phyloP scores from a whole-genome alignment of 1,140 invertebrate genomes.

The Conopomorpha cramerella region DNA sequence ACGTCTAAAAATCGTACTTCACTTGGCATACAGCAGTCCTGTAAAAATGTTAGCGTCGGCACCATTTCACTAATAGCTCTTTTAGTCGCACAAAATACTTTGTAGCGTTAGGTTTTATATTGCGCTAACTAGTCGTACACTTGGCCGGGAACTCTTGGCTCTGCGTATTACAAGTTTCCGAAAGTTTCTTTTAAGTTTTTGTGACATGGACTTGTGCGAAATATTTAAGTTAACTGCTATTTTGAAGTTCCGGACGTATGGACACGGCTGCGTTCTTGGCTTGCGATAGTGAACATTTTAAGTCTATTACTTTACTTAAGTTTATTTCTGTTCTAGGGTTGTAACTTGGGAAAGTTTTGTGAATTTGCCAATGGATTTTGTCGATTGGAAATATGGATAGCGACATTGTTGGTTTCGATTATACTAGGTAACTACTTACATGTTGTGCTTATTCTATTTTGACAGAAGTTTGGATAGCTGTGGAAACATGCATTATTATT shows the following conservation, averaged over 20 bases:
- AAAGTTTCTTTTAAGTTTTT: constrained; percentile 2
- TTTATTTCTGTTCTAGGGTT: no score
- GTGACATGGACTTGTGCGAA: not conserved
- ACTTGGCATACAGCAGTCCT: not conserved
- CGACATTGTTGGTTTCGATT: no score
- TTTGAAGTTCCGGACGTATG: not conserved
- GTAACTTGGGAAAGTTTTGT: no score
- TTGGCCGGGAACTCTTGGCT: not conserved
- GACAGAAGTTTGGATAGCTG: no score
- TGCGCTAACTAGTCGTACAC: not conserved
- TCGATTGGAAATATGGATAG: no score
- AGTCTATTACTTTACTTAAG: not conserved
- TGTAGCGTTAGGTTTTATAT: constrained; percentile 2
- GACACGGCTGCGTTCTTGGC: no score
- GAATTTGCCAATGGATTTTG: no score
- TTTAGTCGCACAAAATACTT: constrained; percentile 1
- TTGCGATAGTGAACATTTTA: no score
- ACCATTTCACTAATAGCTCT: constrained; percentile 3
- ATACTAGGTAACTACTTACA: no score
- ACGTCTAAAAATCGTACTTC: not conserved
- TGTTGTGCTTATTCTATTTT: no score
- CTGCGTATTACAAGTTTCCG: not conserved
- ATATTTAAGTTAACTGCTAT: constrained; percentile 3
- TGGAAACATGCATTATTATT: no score
- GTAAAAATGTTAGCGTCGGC: constrained; percentile 1